Conservation (phyloP, 2,797 vertebrate species). For the Poeciliopsis presidionis region DNA sequence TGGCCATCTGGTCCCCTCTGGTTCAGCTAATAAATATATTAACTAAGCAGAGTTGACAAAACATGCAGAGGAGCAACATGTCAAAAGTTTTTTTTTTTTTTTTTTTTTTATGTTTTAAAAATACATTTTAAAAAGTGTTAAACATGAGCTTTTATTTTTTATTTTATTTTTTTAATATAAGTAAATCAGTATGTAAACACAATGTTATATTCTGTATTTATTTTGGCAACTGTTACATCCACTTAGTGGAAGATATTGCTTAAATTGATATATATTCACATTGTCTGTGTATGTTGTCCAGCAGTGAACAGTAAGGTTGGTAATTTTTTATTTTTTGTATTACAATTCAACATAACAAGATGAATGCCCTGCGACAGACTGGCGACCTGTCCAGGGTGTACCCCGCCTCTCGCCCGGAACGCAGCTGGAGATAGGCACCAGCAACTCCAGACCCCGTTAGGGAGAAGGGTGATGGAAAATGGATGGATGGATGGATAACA, state of each 20-base stretch:
- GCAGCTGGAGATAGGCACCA: no score
- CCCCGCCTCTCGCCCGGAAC: no score
- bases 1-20: conserved; percentile 67
- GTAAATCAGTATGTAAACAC: not conserved
- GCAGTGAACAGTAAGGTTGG: not conserved
- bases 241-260: not conserved
- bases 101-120: not conserved
- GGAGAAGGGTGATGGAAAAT: no score
- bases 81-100: conserved; percentile 6
- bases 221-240: not conserved
- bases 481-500: no score
- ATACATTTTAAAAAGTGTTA: not conserved
- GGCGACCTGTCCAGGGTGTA: no score
- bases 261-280: not conserved
- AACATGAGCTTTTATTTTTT: not conserved
- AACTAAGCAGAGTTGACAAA: conserved; percentile 52
- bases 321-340: not conserved
- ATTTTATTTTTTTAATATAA: not conserved
- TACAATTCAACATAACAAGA: not conserved
- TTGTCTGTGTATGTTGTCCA: not conserved
- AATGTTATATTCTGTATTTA: not conserved
- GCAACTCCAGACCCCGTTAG: no score
- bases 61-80: conserved; percentile 38
- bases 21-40: conserved; percentile 60
- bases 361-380: no score